A percentile compares a stretch with the other conserved stretches of the same genome.
Evolutionary conservation across 2,113 vertebrate species (phyloP).

Genomic region (Campylomormyrus numenius): DNA sequence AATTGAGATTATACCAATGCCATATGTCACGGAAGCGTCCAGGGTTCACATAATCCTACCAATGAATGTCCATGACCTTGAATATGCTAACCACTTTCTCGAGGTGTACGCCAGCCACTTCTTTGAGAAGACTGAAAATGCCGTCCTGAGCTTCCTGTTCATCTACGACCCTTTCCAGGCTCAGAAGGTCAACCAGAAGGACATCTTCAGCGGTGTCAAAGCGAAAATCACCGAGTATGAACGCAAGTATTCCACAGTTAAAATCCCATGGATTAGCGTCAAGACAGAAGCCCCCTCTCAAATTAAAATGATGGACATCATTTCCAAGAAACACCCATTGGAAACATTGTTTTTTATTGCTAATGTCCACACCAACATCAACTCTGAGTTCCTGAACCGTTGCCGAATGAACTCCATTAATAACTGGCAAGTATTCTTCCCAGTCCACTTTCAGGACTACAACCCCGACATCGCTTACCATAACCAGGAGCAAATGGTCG

Average conservation of each 20-base stretch:
- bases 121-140: slow-evolving; percentile 79
- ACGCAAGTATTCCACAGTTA: slow-evolving; percentile 69
- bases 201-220: slow-evolving; percentile 82
- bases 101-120: slow-evolving; percentile 68
- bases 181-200: slow-evolving; percentile 80
- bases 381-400: slow-evolving; percentile 83
- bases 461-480: slow-evolving; percentile 74
- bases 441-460: slow-evolving; percentile 93
- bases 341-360: slow-evolving; percentile 90
- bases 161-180: slow-evolving; percentile 90
- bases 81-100: slow-evolving; percentile 66
- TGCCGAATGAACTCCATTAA: slow-evolving; percentile 96
- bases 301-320: slow-evolving; percentile 90
- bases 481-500: slow-evolving; percentile 61
- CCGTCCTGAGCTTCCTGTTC: slow-evolving; percentile 81
- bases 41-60: slow-evolving; percentile 84
- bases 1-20: slow-evolving; percentile 95
- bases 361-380: slow-evolving; percentile 69
- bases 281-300: slow-evolving; percentile 84
- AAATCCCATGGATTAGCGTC: slow-evolving; percentile 94
- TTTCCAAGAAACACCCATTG: slow-evolving; percentile 90
- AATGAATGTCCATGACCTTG: slow-evolving; percentile 63
- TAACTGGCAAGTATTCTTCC: slow-evolving; percentile 96
- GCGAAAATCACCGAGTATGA: slow-evolving; percentile 74
- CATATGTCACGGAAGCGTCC: slow-evolving; percentile 92